A percentile compares a stretch with the other conserved stretches of the same genome.
phyloP scores from a whole-genome alignment of 2,888 invertebrate genomes.

The Amorpha juglandis region DNA sequence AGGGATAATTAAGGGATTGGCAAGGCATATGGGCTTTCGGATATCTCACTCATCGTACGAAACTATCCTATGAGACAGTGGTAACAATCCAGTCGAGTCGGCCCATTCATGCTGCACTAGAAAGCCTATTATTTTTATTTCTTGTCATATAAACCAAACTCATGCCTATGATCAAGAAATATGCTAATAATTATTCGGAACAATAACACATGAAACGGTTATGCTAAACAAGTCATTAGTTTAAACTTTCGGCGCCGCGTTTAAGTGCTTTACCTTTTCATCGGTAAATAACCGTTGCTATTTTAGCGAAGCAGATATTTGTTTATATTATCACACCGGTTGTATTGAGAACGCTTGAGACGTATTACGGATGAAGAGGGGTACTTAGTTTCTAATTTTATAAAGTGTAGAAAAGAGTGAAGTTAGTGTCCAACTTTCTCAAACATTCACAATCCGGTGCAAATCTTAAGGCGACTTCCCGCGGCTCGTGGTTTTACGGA shows the following conservation, averaged over 20 bases:
- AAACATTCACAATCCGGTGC: too few species aligned
- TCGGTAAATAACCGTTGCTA: background rate
- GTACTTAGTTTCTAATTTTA: background rate
- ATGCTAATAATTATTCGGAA: background rate
- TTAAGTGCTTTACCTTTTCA: slow-evolving; percentile 3
- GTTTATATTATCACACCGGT: background rate
- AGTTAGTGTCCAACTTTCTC: background rate
- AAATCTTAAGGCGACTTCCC: too few species aligned
- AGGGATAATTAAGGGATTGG: too few species aligned
- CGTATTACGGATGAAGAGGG: background rate
- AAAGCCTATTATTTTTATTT: too few species aligned
- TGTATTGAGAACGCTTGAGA: background rate
- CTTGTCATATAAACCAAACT: too few species aligned
- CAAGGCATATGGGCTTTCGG: too few species aligned
- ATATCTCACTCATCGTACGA: too few species aligned
- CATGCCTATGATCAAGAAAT: background rate
- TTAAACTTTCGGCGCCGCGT: background rate
- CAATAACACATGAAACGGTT: background rate
- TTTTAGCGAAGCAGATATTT: background rate
- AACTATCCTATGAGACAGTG: too few species aligned
- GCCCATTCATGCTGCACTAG: too few species aligned
- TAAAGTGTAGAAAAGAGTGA: background rate
- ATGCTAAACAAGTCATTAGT: background rate
- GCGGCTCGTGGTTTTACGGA: too few species aligned
- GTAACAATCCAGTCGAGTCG: too few species aligned